Evolutionary conservation across 2,888 invertebrate genomes (phyloP), one percentile per base, ranked within the genome.

Genomic region (Chrysolina americana): DNA sequence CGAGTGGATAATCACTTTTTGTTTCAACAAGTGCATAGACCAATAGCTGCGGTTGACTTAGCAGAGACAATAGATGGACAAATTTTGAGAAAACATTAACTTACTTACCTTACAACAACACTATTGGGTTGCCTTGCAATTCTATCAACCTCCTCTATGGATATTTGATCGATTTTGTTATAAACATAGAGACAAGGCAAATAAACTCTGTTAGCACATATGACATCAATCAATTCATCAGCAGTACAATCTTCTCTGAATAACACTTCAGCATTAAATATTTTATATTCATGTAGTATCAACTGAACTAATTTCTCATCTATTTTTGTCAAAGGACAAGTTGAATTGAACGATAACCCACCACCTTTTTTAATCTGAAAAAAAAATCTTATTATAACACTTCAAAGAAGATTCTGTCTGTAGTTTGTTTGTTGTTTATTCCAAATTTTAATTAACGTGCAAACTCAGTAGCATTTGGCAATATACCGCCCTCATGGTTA

Each of bases 141-240:
- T 85, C 96, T 91, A 89, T 98, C 96, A 9, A 99, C 97, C 90
- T 99, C 98, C 89, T 99, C 99, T 80, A 99, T 97, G 68, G 98
- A 97, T 84, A 99, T 97, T 90, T 99, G 98, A 92, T 99, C 99
- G 83, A 99, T 98, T 92, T 99, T 99, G 89, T 99, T 99, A 90
- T 99, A 99, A 71, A 99, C 98, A 89, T 99, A 99, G 71, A 99
- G 89, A 88, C 99, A 99, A 70, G 98, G 98, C 86, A 99, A 91
- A 89, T 99, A 98, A 41, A 97, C 96, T 78, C 98, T 92, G 89
- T 98, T 98, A 11, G 96, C 98, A 68, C 96, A 94, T 81, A 99
- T 97, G 69, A 99, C 98, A 90, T 99, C 99, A 81, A 99, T 99
- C 84, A 99, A 92, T 86, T 99, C 99, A 88, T 99, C 99, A 0